phyloP scores from a whole-genome alignment of 2,888 invertebrate species.

The Ophioninae sp. region DNA sequence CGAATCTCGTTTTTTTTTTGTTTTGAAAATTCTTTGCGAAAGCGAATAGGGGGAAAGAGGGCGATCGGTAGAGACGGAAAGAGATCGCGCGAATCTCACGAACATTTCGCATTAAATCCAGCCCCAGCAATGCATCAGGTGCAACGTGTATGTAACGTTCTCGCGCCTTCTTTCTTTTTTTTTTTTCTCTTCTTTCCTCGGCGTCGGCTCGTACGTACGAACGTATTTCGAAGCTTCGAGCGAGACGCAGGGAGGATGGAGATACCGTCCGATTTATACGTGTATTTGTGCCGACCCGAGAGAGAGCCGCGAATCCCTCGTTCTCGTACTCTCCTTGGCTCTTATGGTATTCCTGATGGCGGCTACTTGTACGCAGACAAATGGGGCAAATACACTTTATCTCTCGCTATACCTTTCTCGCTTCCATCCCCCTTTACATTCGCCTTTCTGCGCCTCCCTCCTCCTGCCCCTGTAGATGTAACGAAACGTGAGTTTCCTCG shows the following conservation, averaged over 20 bases:
- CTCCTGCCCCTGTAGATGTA: not conserved
- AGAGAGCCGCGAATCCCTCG: slow-evolving; percentile 31
- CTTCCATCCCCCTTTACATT: slow-evolving; percentile 41
- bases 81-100: slow-evolving; percentile 18
- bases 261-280: not conserved
- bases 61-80: not conserved
- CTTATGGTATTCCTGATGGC: slow-evolving; percentile 58
- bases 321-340: slow-evolving; percentile 29
- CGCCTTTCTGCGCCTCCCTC: not conserved
- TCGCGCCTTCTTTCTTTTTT: not conserved
- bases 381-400: slow-evolving; percentile 65
- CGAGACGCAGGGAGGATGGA: slow-evolving; percentile 16
- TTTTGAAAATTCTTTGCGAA: slow-evolving; percentile 37
- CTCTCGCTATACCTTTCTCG: slow-evolving; percentile 55
- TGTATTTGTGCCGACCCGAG: not conserved
- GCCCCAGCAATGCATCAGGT: slow-evolving; percentile 23
- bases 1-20: slow-evolving; percentile 27
- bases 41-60: not conserved
- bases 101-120: slow-evolving; percentile 34
- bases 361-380: slow-evolving; percentile 69
- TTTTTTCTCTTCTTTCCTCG: not conserved
- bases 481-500: not conserved
- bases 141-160: not conserved
- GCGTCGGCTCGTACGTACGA: not conserved
- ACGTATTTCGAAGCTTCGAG: not conserved